These are phyloP conservation scores for Blastomussa wellsi DNA, from an alignment of 92 coral and sea anemone species.

Conservation along the genomic window DNA sequence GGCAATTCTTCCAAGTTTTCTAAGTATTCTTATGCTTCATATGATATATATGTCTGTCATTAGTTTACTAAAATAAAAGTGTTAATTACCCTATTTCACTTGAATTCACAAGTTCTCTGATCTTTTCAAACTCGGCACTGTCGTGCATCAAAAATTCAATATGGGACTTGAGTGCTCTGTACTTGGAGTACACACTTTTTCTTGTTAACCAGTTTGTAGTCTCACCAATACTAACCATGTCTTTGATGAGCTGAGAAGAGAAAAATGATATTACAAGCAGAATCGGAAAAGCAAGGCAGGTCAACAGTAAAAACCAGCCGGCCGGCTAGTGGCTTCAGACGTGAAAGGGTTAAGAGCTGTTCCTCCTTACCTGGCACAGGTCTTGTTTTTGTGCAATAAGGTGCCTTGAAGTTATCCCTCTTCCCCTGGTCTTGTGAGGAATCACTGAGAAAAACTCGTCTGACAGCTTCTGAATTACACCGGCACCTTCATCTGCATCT, in stretches of 20 bases:
- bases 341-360: too few relatives aligned
- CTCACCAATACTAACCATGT: conserved; percentile 86
- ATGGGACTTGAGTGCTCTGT: conserved; percentile 81
- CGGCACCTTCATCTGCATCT: conserved; percentile 23
- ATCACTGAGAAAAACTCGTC: conserved; percentile 81
- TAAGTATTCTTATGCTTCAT: neutral
- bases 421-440: conserved; percentile 60
- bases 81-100: conserved; percentile 67
- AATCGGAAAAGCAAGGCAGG: neutral
- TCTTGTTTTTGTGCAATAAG: conserved; percentile 89
- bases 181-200: conserved; percentile 71
- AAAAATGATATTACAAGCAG: neutral
- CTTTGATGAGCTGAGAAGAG: conserved; percentile 81
- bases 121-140: conserved; percentile 51
- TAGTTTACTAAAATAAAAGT: neutral
- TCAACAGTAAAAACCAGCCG: too few relatives aligned
- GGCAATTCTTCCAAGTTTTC: neutral
- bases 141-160: conserved; percentile 60
- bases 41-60: neutral
- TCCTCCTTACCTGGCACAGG: conserved; percentile 85
- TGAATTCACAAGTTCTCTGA: conserved; percentile 48
- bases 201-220: conserved; percentile 77
- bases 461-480: conserved; percentile 50
- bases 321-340: too few relatives aligned
- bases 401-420: conserved; percentile 54